These are phyloP conservation scores for Psittacula derbiana DNA, from an alignment of 2,797 vertebrate species.

Conservation along the genomic window DNA sequence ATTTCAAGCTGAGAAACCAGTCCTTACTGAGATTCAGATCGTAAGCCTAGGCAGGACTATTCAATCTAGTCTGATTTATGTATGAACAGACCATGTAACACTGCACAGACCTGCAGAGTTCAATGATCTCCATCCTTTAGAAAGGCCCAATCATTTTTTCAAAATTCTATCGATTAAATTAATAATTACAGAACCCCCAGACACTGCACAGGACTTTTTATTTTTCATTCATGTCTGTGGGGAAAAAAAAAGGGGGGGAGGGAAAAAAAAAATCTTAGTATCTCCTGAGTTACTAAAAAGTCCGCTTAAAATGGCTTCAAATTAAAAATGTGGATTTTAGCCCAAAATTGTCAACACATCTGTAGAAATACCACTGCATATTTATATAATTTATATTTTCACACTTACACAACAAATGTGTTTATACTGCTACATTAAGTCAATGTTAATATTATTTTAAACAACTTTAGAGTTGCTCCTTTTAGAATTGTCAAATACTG, in stretches of 20 bases:
- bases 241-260: accelerated
- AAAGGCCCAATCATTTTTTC: not conserved
- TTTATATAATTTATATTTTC: not conserved
- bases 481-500: not conserved
- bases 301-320: not conserved
- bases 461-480: not conserved
- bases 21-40: not conserved
- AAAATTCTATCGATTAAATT: not conserved
- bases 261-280: not conserved
- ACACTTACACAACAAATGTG: not conserved
- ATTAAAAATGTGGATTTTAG: not conserved
- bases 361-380: not conserved
- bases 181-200: not conserved
- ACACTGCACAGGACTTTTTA: not conserved
- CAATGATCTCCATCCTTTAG: not conserved
- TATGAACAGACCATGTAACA: not conserved
- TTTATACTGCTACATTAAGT: not conserved
- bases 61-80: not conserved
- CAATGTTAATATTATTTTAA: not conserved
- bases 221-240: not conserved
- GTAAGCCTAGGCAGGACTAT: not conserved
- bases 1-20: not conserved
- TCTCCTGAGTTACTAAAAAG: not conserved
- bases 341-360: not conserved
- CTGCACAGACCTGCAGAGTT: not conserved